Conservation (phyloP, 2,888 invertebrate genomes). For the Xestobium rufovillosum region DNA sequence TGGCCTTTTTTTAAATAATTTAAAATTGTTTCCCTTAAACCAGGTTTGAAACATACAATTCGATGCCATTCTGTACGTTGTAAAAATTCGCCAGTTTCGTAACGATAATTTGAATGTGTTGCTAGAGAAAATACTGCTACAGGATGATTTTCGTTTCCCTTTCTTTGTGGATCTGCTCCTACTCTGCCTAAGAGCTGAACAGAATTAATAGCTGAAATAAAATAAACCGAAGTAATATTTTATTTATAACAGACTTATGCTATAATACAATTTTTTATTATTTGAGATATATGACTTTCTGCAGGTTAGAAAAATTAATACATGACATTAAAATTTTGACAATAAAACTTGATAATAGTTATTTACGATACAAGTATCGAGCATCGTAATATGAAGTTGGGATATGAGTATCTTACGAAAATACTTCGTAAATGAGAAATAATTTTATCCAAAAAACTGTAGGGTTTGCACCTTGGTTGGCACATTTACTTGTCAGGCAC, state of each 20-base stretch:
- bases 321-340: slow-evolving; percentile 3
- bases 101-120: slow-evolving; percentile 79
- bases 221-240: not conserved
- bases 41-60: slow-evolving; percentile 78
- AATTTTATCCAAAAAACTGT: too few relatives aligned
- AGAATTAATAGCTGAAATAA: slow-evolving; percentile 65
- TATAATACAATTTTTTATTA: slow-evolving; percentile 3
- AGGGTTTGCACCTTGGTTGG: too few relatives aligned
- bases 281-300: not conserved
- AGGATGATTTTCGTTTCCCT: slow-evolving; percentile 75
- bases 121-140: slow-evolving; percentile 85
- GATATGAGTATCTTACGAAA: too few relatives aligned
- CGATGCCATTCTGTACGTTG: slow-evolving; percentile 92
- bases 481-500: too few relatives aligned
- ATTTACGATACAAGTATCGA: too few relatives aligned
- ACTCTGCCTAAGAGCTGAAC: slow-evolving; percentile 80
- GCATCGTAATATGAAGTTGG: too few relatives aligned
- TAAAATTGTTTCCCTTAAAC: slow-evolving; percentile 69
- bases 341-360: not conserved
- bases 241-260: not conserved
- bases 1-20: slow-evolving; percentile 80
- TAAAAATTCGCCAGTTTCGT: slow-evolving; percentile 68
- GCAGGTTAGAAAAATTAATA: not conserved
- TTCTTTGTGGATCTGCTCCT: slow-evolving; percentile 80
- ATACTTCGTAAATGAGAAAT: too few relatives aligned